Evolutionary conservation across 2,888 invertebrate genomes (phyloP).

Genomic region (Nasonia oneida): DNA sequence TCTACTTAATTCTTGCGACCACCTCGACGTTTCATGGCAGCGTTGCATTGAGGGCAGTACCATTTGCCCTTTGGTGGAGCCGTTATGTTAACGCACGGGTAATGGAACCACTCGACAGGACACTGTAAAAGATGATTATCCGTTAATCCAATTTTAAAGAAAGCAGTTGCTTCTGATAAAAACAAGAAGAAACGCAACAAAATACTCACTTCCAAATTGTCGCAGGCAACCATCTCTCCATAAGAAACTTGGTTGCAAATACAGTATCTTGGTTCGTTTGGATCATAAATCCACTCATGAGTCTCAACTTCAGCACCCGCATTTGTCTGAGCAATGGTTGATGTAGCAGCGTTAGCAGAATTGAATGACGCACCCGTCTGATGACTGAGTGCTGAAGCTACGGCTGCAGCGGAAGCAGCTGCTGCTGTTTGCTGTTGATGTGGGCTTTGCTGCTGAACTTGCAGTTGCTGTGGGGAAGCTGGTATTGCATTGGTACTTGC

Average conservation of each 20-base stretch:
- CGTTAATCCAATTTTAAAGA: conserved; percentile 46
- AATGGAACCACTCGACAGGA: conserved; percentile 99
- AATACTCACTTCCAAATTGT: conserved; percentile 93
- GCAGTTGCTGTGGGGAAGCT: conserved; percentile 72
- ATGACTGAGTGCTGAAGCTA: conserved; percentile 6
- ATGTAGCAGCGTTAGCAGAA: background rate
- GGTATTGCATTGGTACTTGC: conserved; percentile 75
- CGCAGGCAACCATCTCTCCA: conserved; percentile 99
- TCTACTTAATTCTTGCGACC: conserved; percentile 87
- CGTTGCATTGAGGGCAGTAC: conserved; percentile 98
- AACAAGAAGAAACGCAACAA: too few relatives aligned
- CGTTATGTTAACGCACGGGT: conserved; percentile 97
- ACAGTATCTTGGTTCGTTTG: conserved; percentile 97
- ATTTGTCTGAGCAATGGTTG: background rate
- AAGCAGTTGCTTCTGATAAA: conserved; percentile 31
- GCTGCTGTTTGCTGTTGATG: conserved; percentile 42
- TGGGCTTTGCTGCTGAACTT: conserved; percentile 35
- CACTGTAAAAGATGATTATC: conserved; percentile 84
- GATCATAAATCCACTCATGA: conserved; percentile 95
- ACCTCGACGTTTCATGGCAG: conserved; percentile 91
- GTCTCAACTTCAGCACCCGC: conserved; percentile 82
- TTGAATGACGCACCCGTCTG: background rate
- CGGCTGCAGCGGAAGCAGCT: background rate
- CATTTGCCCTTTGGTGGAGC: conserved; percentile 99
- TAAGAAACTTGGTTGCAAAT: conserved; percentile 98